Evolutionary conservation across 2,797 vertebrate species (phyloP), one percentile per base, ranked within the genome.

Genomic region (Melanotaenia maccullochi): DNA sequence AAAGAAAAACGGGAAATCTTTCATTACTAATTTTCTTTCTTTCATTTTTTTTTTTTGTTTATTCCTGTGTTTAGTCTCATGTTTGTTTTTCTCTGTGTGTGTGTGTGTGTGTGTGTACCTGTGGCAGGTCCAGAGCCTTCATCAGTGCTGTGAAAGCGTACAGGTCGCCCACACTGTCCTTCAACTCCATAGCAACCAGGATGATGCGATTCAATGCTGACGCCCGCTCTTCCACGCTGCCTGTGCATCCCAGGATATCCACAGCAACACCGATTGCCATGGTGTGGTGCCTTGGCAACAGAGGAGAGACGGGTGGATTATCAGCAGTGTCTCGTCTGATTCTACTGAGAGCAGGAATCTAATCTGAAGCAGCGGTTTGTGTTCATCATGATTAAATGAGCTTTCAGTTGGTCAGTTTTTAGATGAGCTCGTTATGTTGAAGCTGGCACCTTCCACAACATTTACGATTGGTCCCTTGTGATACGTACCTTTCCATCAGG

Each of bases 81-180:
- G 28, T 30, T 28, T 30, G 28, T 30, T 30, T 30, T 30, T 30
- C 28, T 30, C 28, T 30, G 28, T 66, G 49, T 40, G 4, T 33
- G 40, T 68, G 55, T 44, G 40, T 24, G 28, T 54, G 30, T 68
- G 51, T 54, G 60, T 65, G 55, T 77, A 99, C 97, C 96, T 99
- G 98, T 16, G 96, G 96, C 95, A 99, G 96, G 87, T 99, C 97
- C 84, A 99, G 93, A n/a, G 97, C 97, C 88, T 98, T 98, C 98
- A 99, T 99, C 89, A 99, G 86, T 33, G 97, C 96, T 0, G 97
- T 97, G 92, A 99, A 99, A 0, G 97, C 96, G 5, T 96, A 99
- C 85, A 98, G 91, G 88, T 99, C 97, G n/a, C 97, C 98, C 91
- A 99, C 92, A 0, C 93, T 74, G 74, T 97, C 96, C 87, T 98